Base-by-base conservation (phyloP, 2,113 vertebrate species). In the Austrofundulus limnaeus region DNA sequence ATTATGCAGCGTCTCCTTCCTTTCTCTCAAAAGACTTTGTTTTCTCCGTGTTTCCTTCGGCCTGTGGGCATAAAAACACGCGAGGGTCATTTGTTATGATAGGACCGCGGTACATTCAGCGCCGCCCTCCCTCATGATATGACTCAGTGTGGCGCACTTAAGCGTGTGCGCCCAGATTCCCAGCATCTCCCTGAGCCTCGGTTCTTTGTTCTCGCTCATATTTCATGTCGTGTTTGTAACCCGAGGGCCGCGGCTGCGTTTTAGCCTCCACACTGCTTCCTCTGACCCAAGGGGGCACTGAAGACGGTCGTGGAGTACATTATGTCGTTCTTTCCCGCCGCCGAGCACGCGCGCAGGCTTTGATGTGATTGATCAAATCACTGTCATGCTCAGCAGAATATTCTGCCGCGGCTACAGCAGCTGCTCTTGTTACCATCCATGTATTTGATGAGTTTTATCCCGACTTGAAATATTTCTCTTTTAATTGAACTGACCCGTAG, bases 21-120 rank as follows among this genome's bases (percentile, higher is more conserved):
- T 72, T 72, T 63, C 54, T 66, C 68, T 77, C 71, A 31, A 46
- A 71, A 72, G 77, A 39, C 63, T 73, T 68, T 1, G 12, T 52
- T 72, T n/a, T 68, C 67, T 64, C 68, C 16, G 53, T 58, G 45
- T 70, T 81, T 72, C 49, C 67, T 62, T 23, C 61, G 17, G 28
- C 83, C 72, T 68, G 41, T 0, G 49, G 84, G 49, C 60, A 58
- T 19, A 24, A 71, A 71, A 61, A 63, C 66, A 63, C 16, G 61
- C 82, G 80, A 87, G 88, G 83, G 84, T 86, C 74, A 79, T 89
- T 84, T 80, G 72, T 83, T 87, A 59, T 79, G 70, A 84, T 86
- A 71, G 84, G 73, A 39, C 66, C 6, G 14, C 13, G 67, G 41
- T 62, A 67, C 49, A 66, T 78, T 80, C 61, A 72, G 71, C 64